phyloP scores from a whole-genome alignment of 1,140 invertebrate genomes.

The Meteorus sp. region DNA sequence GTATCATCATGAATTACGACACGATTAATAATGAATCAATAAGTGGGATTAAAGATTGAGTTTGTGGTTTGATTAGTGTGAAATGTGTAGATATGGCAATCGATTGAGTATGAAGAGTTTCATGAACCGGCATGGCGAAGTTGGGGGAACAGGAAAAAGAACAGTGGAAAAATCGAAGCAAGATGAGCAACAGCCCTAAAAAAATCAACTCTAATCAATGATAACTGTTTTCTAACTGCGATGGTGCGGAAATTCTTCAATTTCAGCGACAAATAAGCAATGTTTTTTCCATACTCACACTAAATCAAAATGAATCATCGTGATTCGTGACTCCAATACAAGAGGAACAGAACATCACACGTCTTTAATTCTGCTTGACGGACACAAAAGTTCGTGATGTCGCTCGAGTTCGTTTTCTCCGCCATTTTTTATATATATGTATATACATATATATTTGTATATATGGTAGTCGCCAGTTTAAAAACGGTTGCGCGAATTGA shows the following conservation, averaged over 20 bases:
- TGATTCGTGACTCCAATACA: conserved; percentile 44
- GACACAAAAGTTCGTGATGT: conserved; percentile 8
- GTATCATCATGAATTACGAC: no score
- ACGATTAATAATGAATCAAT: conserved; percentile 8
- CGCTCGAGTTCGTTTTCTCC: background rate
- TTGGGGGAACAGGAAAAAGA: background rate
- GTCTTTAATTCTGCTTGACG: conserved; percentile 41
- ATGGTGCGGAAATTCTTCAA: conserved; percentile 14
- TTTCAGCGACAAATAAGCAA: background rate
- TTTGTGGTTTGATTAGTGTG: conserved; percentile 1
- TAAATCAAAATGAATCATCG: conserved; percentile 54
- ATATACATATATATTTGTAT: background rate
- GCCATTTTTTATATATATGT: background rate
- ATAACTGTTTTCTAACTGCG: conserved; percentile 34
- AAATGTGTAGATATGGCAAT: conserved; percentile 2
- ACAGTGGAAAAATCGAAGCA: conserved; percentile 8
- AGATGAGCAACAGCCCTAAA: conserved; percentile 28
- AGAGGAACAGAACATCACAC: conserved; percentile 54
- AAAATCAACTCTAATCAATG: conserved; percentile 40
- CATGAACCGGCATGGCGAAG: conserved; percentile 36
- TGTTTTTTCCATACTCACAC: conserved; percentile 44
- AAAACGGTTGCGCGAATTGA: no score
- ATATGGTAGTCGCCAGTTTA: no score
- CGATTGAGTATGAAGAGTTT: conserved; percentile 10
- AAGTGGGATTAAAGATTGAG: background rate